Conservation (phyloP, 2,113 vertebrate genomes). For the Asarcornis scutulata region DNA sequence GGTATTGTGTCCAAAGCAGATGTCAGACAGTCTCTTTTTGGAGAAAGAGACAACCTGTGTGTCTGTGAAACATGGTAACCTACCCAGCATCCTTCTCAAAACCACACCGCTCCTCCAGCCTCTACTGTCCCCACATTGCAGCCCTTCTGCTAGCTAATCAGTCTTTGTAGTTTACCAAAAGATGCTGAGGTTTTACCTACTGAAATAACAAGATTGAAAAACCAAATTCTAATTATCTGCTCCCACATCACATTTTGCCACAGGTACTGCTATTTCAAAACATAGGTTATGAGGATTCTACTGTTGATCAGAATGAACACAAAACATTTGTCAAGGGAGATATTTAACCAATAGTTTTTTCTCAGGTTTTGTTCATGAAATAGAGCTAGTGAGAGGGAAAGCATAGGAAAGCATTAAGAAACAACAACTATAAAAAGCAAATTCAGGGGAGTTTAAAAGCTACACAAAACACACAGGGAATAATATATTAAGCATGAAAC, state of each 20-base stretch:
- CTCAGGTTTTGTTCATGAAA: background rate
- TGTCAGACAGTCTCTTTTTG: background rate
- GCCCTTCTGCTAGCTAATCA: background rate
- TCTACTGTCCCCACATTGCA: background rate
- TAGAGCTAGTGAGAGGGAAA: background rate
- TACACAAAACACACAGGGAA: background rate
- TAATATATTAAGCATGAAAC: background rate
- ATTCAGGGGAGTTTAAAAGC: background rate
- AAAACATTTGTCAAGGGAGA: background rate
- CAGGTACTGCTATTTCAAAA: background rate
- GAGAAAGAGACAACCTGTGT: background rate
- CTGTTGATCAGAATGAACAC: background rate
- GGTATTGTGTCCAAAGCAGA: background rate
- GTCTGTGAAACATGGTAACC: background rate
- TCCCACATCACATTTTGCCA: background rate
- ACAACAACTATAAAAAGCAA: background rate
- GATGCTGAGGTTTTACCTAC: background rate
- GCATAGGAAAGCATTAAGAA: background rate
- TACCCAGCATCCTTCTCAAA: background rate
- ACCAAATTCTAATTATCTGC: background rate
- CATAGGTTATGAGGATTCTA: background rate
- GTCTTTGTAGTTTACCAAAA: background rate
- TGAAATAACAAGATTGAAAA: background rate
- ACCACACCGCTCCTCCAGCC: background rate
- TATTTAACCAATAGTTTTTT: background rate